Evolutionary conservation across 2,113 vertebrate genomes (phyloP).

Genomic region (Mirounga angustirostris): DNA sequence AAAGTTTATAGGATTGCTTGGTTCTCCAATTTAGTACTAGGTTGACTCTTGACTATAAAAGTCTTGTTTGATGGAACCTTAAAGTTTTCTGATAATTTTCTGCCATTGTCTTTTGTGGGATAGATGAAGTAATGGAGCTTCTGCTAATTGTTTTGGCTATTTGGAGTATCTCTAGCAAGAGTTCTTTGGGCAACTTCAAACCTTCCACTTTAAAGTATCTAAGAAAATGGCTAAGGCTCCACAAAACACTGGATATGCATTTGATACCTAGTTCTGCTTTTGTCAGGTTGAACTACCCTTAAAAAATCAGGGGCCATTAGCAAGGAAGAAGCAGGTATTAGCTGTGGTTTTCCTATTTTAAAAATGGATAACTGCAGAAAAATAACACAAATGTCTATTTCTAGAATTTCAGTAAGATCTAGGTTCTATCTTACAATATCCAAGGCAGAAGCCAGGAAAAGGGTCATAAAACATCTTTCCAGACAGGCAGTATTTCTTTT

Average conservation of each 20-base stretch:
- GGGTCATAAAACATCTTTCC: neutral
- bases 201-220: neutral
- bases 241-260: neutral
- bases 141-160: neutral
- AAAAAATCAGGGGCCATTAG: constrained; percentile 17
- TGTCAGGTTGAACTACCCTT: neutral
- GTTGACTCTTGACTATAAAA: neutral
- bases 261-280: neutral
- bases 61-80: constrained; percentile 11
- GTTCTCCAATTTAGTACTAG: constrained; percentile 22
- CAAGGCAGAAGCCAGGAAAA: neutral
- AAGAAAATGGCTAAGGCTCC: neutral
- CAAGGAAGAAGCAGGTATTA: neutral
- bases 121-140: neutral
- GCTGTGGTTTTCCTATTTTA: neutral
- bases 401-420: neutral
- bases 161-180: neutral
- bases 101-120: neutral
- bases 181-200: neutral
- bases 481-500: neutral
- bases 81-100: neutral
- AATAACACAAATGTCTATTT: constrained; percentile 21
- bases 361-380: constrained; percentile 21
- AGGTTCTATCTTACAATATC: neutral
- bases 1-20: neutral